Conservation (phyloP, 2,113 vertebrate species). For the Drymodes brunneopygia region DNA sequence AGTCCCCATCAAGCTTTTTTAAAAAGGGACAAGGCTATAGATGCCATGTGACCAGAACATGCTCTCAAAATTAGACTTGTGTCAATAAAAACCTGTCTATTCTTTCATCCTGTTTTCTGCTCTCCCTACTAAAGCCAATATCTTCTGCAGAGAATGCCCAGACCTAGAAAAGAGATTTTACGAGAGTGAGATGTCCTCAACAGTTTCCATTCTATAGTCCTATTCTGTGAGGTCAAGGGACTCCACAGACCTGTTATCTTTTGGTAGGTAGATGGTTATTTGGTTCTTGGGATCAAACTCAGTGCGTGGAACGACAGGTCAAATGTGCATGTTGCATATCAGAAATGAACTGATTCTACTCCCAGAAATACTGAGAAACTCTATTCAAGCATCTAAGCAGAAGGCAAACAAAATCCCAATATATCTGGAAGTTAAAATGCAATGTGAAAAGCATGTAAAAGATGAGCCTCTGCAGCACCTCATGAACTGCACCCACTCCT, state of each 20-base stretch:
- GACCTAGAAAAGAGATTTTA: not conserved
- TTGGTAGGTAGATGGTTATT: not conserved
- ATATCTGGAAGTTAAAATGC: not conserved
- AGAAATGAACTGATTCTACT: not conserved
- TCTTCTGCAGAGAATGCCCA: not conserved
- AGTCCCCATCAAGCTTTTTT: not conserved
- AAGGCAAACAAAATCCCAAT: not conserved
- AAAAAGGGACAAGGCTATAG: not conserved
- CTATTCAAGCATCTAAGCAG: not conserved
- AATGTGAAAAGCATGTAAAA: not conserved
- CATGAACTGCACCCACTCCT: not conserved
- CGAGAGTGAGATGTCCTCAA: not conserved
- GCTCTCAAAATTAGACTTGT: not conserved
- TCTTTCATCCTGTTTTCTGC: not conserved
- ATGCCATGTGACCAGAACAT: not conserved
- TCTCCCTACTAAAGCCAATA: not conserved
- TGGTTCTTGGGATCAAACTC: not conserved
- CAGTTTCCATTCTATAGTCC: not conserved
- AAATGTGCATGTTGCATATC: not conserved
- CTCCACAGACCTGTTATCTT: not conserved
- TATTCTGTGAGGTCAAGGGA: not conserved
- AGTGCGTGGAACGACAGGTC: fast-evolving
- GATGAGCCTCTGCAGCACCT: not conserved
- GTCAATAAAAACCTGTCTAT: not conserved
- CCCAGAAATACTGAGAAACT: not conserved